Percentiles rank a stretch among this genome's conserved stretches.
These are phyloP conservation scores for Leucania comma DNA, from an alignment of 2,888 invertebrate genomes.

Conservation along the genomic window DNA sequence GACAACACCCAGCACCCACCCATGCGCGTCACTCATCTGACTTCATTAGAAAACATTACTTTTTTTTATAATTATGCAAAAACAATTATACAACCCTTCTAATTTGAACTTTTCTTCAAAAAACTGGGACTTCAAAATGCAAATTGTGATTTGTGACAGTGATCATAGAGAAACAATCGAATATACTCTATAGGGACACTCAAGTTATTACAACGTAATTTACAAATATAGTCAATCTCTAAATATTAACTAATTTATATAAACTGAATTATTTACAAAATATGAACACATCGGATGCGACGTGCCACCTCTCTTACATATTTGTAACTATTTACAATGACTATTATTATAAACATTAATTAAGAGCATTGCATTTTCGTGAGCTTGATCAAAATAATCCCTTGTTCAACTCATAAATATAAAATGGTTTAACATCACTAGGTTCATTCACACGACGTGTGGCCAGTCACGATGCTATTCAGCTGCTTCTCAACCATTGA, in stretches of 20 bases:
- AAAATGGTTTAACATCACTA: constrained; percentile 70
- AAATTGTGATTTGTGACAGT: constrained; percentile 89
- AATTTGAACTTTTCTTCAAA: constrained; percentile 81
- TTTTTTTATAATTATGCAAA: constrained; percentile 80
- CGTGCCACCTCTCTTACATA: constrained; percentile 83
- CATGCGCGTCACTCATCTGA: constrained; percentile 80
- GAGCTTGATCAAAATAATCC: constrained; percentile 88
- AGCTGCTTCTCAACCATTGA: constrained; percentile 71
- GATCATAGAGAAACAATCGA: constrained; percentile 84
- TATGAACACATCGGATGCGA: constrained; percentile 83
- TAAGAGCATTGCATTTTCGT: constrained; percentile 88
- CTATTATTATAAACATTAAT: constrained; percentile 86
- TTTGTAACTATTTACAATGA: constrained; percentile 90
- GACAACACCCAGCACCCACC: constrained; percentile 77
- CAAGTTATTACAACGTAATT: constrained; percentile 87
- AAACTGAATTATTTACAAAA: constrained; percentile 89
- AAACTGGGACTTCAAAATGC: constrained; percentile 82
- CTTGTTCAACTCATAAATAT: constrained; percentile 81
- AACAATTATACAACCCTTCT: constrained; percentile 82
- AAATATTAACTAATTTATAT: constrained; percentile 85
- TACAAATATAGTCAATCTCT: constrained; percentile 89
- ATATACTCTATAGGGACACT: constrained; percentile 86
- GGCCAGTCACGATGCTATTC: constrained; percentile 71
- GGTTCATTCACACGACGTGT: constrained; percentile 68
- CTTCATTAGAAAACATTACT: constrained; percentile 75